Base-by-base conservation (phyloP, 2,888 invertebrate species). In the Thereva unica region DNA sequence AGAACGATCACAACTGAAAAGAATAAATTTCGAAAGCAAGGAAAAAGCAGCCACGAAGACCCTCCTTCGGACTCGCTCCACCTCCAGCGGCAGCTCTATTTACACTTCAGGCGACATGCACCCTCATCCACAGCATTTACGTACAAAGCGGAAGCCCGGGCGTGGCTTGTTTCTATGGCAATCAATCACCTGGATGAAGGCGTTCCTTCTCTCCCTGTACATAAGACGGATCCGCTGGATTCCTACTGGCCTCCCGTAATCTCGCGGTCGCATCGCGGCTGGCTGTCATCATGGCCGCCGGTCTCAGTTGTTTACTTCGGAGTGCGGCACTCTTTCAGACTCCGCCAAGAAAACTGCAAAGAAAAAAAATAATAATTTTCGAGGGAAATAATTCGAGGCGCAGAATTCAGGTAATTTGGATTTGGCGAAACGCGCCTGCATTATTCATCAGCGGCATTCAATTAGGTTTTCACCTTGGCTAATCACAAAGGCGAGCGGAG, bases 141-240 rank as follows among this genome's bases (percentile, higher is more conserved):
- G 35, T 9, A 53, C 37, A 53, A 53, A 38, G 53, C 38, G 53
- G 38, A 38, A 10, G 8, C n/a, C 10, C 38, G 53, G 53, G 6
- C 8, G 53, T 37, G n/a, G 5, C 10, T 38, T 53, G 53, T 53
- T 53, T 37, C 53, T 53, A 53, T 53, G 53, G 53, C 10, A 53
- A 53, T 40, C 38, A 53, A 53, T 53, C 38, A 38, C 8, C 10
- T 6, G n/a, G 5, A 6, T 38, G 5, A 40, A 40, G 6, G 53
- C 12, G 52, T 9, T 10, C 35, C 23, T 52, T 12, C 35, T 50
- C 4, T 3, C 6, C 6, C 1, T 23, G 9, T 50, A 50, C 35
- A 50, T 23, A 50, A 23, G 35, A 7, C 3, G 0, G 6, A 4
- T 23, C 35, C 23, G 23, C 35, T 5, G 23, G 9, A 5, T 50